These are phyloP conservation scores for Dasyurus viverrinus DNA, from an alignment of 2,113 vertebrate species.

Conservation along the genomic window DNA sequence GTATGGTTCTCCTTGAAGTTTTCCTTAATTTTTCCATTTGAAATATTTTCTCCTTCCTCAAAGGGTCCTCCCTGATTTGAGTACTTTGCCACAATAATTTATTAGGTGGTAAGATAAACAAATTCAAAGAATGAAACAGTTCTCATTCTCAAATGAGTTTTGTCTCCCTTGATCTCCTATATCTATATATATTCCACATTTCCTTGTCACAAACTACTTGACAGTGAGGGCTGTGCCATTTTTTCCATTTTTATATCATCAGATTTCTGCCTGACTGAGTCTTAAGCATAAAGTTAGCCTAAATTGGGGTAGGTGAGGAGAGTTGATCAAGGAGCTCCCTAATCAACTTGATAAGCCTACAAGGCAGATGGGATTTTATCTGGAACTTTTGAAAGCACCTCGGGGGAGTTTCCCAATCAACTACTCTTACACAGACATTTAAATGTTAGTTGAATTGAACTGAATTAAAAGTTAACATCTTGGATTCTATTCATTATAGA, in stretches of 20 bases:
- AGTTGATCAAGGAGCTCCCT: background rate
- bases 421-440: background rate
- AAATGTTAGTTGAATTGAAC: background rate
- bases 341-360: background rate
- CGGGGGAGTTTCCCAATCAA: background rate
- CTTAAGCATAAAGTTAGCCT: background rate
- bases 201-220: background rate
- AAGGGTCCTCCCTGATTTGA: background rate
- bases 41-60: background rate
- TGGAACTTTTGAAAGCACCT: background rate
- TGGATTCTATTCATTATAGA: background rate
- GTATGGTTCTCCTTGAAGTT: background rate
- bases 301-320: background rate
- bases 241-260: background rate
- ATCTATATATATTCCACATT: background rate
- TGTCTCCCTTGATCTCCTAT: background rate
- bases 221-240: background rate
- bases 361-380: background rate
- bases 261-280: background rate
- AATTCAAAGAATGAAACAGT: background rate
- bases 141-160: background rate
- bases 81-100: background rate
- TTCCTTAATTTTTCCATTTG: background rate
- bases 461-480: background rate
- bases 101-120: background rate